Percentiles rank a stretch among this genome's conserved stretches.
These are phyloP conservation scores for Eumaeus atala DNA, from an alignment of 1,140 invertebrate genomes.

Conservation along the genomic window DNA sequence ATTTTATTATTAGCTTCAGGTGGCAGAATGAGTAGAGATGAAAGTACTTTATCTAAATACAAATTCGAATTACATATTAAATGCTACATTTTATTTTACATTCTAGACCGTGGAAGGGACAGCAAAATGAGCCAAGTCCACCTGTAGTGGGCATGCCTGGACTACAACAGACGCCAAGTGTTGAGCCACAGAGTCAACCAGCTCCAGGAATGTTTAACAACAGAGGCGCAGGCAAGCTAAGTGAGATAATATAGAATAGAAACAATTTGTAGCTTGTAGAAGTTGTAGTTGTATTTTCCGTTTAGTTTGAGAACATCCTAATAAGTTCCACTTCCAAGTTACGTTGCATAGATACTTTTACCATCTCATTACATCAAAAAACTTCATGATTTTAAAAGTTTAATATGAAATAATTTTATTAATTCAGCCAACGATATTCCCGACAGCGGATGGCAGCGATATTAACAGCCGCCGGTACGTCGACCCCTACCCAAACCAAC, in stretches of 20 bases:
- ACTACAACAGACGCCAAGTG: conserved; percentile 52
- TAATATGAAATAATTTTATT: conserved; percentile 40
- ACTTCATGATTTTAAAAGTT: no score
- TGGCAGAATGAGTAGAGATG: no score
- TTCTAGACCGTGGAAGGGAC: conserved; percentile 60
- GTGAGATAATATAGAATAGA: conserved; percentile 27
- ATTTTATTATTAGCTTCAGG: no score
- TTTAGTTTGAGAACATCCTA: neutral
- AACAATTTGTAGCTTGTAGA: neutral
- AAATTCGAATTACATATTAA: no score
- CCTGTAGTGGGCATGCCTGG: conserved; percentile 53
- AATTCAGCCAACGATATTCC: conserved; percentile 64
- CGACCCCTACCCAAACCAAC: conserved; percentile 58
- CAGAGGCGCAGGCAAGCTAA: conserved; percentile 63
- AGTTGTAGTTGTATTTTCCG: neutral
- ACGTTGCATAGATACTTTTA: no score
- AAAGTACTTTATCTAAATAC: no score
- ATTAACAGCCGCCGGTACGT: conserved; percentile 58
- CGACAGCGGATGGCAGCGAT: conserved; percentile 69
- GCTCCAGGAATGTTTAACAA: conserved; percentile 56
- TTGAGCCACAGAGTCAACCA: conserved; percentile 51
- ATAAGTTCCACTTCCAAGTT: no score
- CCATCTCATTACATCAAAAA: no score
- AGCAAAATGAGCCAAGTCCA: conserved; percentile 60
- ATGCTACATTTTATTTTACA: neutral